Base-by-base conservation (phyloP, 2,797 vertebrate species). In the Amblyopsis hoosieri region DNA sequence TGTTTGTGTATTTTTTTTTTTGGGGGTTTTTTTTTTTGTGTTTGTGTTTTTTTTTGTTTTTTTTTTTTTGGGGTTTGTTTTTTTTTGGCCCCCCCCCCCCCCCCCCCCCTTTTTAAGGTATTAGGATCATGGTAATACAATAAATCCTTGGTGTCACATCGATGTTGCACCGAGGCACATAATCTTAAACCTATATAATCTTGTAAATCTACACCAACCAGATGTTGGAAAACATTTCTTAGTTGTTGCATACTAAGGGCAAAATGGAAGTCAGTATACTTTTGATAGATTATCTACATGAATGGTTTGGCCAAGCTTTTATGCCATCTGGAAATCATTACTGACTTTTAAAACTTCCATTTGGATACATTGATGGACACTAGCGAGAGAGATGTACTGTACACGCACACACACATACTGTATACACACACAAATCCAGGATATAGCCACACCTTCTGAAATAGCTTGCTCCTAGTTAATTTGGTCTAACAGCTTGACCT, bases 401-500 rank as follows among this genome's bases (percentile, higher is more conserved):
- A 49, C 12, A 19, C 13, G 31, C 13, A 33, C 5, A 11, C 6
- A 48, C 23, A 29, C 23, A 29, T 29, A 29, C 23, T 2, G 12
- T 29, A 49, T 15, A 19, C 13, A 49, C 23, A 50, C 5, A 11
- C 6, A 48, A 47, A 47, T 49, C 4, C 12, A n/a, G 17, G 15
- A 2, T 47, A 33, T 29, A 15, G 3, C 45, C 31, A 10, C 60
- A 14, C 14, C 10, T 62, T n/a, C 50, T 62, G 51, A 62, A 62
- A 54, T 54, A 62, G 50, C 10, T 29, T 29, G 23, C 23, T 29
- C 19, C 60, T 45, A 19, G 29, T 62, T 62, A 62, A 54, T 50
- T 19, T 9, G 3, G 12, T 45, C 53, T 69, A 23, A 4, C 2
- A 56, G 33, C 23, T 47, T 46, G 48, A 53, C n/a, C 47, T 19